Percentiles rank a stretch among this genome's conserved stretches.
phyloP scores from a whole-genome alignment of 2,113 vertebrate genomes.

The Myrmecobius fasciatus region DNA sequence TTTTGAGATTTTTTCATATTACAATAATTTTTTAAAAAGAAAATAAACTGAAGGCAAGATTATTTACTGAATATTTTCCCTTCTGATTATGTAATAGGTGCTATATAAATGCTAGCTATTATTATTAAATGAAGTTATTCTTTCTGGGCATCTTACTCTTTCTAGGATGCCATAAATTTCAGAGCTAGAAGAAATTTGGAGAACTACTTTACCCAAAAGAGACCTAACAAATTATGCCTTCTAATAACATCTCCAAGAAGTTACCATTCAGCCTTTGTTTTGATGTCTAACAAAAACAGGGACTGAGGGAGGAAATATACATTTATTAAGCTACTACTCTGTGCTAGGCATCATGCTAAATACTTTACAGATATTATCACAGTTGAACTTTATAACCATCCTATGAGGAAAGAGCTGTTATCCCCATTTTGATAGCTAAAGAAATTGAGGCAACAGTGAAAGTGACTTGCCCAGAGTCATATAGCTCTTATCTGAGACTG shows the following conservation, averaged over 20 bases:
- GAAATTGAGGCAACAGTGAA: neutral
- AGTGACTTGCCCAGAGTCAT: neutral
- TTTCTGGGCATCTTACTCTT: neutral
- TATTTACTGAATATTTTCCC: neutral
- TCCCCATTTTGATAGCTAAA: neutral
- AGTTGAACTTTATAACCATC: neutral
- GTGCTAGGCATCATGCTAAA: neutral
- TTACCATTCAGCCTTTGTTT: neutral
- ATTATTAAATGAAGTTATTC: neutral
- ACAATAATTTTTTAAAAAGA: neutral
- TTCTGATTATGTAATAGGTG: neutral
- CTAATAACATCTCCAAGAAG: neutral
- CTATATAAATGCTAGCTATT: neutral
- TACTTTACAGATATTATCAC: neutral
- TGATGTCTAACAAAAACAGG: neutral
- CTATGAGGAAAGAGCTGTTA: neutral
- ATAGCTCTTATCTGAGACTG: neutral
- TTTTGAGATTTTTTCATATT: neutral
- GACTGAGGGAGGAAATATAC: neutral
- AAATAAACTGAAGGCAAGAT: neutral
- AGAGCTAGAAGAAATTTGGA: neutral
- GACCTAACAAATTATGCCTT: neutral
- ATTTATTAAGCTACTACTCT: neutral
- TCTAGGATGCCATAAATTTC: neutral
- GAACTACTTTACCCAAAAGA: neutral